Conservation (phyloP, 2,888 invertebrate species). For the Sycophila texana region DNA sequence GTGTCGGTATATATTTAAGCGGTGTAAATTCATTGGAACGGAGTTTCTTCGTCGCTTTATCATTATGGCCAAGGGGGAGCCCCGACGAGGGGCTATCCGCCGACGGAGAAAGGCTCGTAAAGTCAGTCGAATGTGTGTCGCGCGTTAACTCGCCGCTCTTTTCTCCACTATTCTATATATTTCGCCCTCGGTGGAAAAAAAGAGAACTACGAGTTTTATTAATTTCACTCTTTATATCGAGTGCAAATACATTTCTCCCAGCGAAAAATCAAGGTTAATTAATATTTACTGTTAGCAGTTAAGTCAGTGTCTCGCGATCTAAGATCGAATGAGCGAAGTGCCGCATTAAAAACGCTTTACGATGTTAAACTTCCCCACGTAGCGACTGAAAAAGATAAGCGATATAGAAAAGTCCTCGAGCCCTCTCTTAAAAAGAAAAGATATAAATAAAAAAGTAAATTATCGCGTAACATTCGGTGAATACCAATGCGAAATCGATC, state of each 20-base stretch:
- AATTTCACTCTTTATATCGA: slow-evolving; percentile 22
- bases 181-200: neutral
- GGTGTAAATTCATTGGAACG: slow-evolving; percentile 50
- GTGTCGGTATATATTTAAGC: slow-evolving; percentile 49
- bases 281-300: slow-evolving; percentile 30
- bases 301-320: slow-evolving; percentile 3
- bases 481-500: too few relatives aligned
- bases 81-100: neutral
- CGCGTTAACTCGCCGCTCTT: neutral
- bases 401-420: too few relatives aligned
- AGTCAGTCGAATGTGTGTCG: slow-evolving; percentile 29
- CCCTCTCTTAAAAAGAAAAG: too few relatives aligned
- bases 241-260: neutral
- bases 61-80: slow-evolving; percentile 9
- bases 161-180: slow-evolving; percentile 12
- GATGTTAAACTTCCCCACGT: too few relatives aligned
- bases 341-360: slow-evolving; percentile 3
- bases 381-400: too few relatives aligned
- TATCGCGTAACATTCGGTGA: too few relatives aligned
- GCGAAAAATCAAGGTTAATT: slow-evolving; percentile 39
- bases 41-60: slow-evolving; percentile 40
- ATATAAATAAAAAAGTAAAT: too few relatives aligned
- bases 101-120: slow-evolving; percentile 10
- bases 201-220: slow-evolving; percentile 5
- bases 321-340: neutral